Evolutionary conservation across 1,140 invertebrate genomes (phyloP), one percentile per base, ranked within the genome.

Genomic region (Drosophila takahashii): DNA sequence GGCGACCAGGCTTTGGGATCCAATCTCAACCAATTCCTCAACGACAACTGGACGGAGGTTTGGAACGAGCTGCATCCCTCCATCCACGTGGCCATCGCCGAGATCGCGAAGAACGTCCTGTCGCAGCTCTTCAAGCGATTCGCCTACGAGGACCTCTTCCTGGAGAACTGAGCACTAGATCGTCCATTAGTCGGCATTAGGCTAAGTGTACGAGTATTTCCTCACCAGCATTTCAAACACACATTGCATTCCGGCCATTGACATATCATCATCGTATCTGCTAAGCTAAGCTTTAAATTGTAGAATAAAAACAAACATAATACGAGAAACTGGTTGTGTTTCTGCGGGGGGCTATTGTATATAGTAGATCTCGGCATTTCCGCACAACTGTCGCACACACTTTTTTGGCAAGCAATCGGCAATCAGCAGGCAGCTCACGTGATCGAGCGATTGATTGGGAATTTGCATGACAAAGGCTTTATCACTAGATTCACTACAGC

Each of bases 1-100:
- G 95, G 95, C 2, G 95, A 96, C 70, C 90, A 93, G 48, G 94
- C 94, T 22, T 84, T 96, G 29, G 94, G 94, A 92, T 87, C 92
- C 16, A 93, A 94, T 1, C 93, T 95, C 91, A 95, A 95, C 84
- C 77, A 93, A 11, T 95, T 95, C 74, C 74, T 95, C 6, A 95
- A 95, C 67, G 93, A 95, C 54, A 95, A 95, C 60, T 95, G 94
- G 94, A 92, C 91, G 32, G 92, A 91, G 36, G 93, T 95, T 0
- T 92, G 93, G 18, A 93, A 90, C 32, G 94, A 95, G 67, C 92
- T 95, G 22, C 94, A 94, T 73, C 94, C 94, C 8, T 92, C 93
- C 5, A 74, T 95, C 5, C 94, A 95, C 72, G 91, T 94, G 22
- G 93, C 92, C 9, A 93, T 95, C 18, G 93, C 93, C 0, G 91